phyloP scores from a whole-genome alignment of 2,888 invertebrate genomes.

The Thysanoteuthis rhombus region DNA sequence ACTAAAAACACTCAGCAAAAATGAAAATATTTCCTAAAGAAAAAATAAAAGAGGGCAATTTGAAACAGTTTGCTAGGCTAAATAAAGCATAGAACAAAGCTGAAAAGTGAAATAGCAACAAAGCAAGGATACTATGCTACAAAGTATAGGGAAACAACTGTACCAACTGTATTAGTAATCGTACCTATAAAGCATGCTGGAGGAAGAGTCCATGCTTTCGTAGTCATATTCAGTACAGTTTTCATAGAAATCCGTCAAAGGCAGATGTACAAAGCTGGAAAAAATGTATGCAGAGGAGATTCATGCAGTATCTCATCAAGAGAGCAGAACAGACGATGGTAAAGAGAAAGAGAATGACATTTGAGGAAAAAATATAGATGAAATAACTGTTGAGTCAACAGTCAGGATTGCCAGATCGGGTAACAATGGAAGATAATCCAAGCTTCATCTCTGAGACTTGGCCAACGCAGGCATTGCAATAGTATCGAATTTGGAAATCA shows the following conservation, averaged over 20 bases:
- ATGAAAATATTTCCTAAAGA: background rate
- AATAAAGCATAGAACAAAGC: background rate
- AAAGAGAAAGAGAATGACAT: slow-evolving; percentile 34
- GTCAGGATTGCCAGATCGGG: too few relatives aligned
- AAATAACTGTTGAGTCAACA: slow-evolving; percentile 29
- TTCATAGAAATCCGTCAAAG: slow-evolving; percentile 23
- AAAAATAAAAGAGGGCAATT: background rate
- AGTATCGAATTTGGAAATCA: too few relatives aligned
- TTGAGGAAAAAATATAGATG: slow-evolving; percentile 32
- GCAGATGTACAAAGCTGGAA: slow-evolving; percentile 30
- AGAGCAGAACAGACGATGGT: slow-evolving; percentile 33
- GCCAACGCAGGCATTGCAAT: too few relatives aligned
- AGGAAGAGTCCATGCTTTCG: slow-evolving; percentile 31
- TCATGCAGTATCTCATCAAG: slow-evolving; percentile 33
- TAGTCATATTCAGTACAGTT: slow-evolving; percentile 28
- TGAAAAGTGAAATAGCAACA: background rate
- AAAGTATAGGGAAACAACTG: background rate
- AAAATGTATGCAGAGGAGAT: slow-evolving; percentile 22
- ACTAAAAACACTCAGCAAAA: background rate
- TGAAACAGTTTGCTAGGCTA: background rate
- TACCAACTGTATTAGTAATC: slow-evolving; percentile 23
- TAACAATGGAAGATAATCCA: too few relatives aligned
- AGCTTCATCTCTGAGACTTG: too few relatives aligned
- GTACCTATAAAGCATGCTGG: slow-evolving; percentile 32
- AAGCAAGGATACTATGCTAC: background rate